Conservation (phyloP, 2,888 invertebrate species). For the Ormyrus rosae region DNA sequence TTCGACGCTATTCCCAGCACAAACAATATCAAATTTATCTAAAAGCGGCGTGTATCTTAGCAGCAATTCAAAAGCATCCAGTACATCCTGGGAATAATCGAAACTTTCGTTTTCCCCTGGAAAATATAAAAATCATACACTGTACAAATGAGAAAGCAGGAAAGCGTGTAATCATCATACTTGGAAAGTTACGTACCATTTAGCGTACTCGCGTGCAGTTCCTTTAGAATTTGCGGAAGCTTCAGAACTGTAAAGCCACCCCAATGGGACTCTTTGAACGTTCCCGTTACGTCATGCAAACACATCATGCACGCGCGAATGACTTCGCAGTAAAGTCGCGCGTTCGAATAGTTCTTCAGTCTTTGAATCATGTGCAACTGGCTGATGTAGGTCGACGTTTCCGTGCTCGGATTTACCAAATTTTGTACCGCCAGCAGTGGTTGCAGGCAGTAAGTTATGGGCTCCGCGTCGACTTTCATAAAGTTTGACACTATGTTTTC, state of each 20-base stretch:
- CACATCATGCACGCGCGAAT: slow-evolving; percentile 93
- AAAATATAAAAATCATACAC: slow-evolving; percentile 35
- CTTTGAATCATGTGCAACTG: slow-evolving; percentile 91
- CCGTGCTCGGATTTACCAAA: slow-evolving; percentile 89
- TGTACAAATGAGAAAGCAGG: not conserved
- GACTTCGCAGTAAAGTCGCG: slow-evolving; percentile 91
- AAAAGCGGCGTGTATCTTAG: slow-evolving; percentile 89
- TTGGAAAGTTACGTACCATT: slow-evolving; percentile 68
- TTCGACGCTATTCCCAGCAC: slow-evolving; percentile 91
- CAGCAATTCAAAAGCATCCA: slow-evolving; percentile 90
- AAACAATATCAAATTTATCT: slow-evolving; percentile 92
- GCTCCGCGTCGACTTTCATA: slow-evolving; percentile 79
- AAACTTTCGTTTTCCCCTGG: slow-evolving; percentile 77
- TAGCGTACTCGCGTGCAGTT: slow-evolving; percentile 80
- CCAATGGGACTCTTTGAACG: slow-evolving; percentile 92
- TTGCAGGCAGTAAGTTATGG: slow-evolving; percentile 86
- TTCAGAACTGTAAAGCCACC: slow-evolving; percentile 96
- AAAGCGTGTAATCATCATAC: not conserved
- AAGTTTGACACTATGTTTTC: slow-evolving; percentile 78
- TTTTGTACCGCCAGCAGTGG: slow-evolving; percentile 91
- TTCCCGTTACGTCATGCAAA: slow-evolving; percentile 90
- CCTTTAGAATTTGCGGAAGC: slow-evolving; percentile 88
- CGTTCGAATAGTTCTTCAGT: slow-evolving; percentile 88
- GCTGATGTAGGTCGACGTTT: slow-evolving; percentile 87
- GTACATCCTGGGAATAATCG: slow-evolving; percentile 86